Conservation (phyloP, 2,113 vertebrate genomes). For the Gulo gulo region DNA sequence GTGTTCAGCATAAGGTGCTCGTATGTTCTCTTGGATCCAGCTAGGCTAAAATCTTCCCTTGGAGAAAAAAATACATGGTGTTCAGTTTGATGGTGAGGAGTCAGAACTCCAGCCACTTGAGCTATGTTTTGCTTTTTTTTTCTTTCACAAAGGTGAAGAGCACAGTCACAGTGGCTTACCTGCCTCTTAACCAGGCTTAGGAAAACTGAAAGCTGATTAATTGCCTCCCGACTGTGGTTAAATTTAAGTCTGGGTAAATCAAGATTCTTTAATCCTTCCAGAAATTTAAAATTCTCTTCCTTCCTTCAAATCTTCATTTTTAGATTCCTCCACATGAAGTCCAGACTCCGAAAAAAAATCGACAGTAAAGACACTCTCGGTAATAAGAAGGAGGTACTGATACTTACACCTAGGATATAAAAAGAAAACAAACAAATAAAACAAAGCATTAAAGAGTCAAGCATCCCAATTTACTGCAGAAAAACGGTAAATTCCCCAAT, state of each 20-base stretch:
- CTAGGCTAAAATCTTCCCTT: slow-evolving; percentile 50
- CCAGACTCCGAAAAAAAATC: neutral
- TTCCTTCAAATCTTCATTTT: neutral
- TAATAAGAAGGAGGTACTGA: neutral
- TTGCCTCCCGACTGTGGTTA: neutral
- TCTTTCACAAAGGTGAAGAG: slow-evolving; percentile 8
- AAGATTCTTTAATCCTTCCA: neutral
- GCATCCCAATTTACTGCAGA: neutral
- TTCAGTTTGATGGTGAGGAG: slow-evolving; percentile 44
- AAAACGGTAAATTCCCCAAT: neutral
- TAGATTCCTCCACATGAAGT: neutral
- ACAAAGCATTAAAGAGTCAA: neutral
- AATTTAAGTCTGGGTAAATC: neutral
- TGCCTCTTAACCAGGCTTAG: neutral
- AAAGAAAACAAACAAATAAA: neutral
- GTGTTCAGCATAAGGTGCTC: slow-evolving; percentile 64
- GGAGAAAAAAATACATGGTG: slow-evolving; percentile 36
- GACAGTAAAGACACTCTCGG: neutral
- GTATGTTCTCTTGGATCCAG: slow-evolving; percentile 57
- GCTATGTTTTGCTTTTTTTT: neutral
- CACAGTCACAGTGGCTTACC: neutral
- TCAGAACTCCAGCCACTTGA: neutral
- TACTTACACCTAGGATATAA: neutral
- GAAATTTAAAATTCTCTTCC: neutral
- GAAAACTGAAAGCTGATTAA: slow-evolving; percentile 39